Conservation (phyloP, 2,113 vertebrate genomes). For the Indri indri region DNA sequence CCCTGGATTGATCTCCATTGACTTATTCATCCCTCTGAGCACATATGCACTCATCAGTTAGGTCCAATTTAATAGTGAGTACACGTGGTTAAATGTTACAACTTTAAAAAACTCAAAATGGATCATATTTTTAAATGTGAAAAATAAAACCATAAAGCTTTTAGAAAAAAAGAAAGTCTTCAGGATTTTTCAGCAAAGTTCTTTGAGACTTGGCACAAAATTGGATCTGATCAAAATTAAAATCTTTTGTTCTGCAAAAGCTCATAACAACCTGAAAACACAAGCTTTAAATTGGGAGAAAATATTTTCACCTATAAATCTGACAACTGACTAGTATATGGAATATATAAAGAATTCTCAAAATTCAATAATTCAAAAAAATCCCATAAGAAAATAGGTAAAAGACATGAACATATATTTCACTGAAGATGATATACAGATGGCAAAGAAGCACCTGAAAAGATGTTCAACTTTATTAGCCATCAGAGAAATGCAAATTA, state of each 20-base stretch:
- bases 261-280: not conserved
- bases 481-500: not conserved
- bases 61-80: no score
- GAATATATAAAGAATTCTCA: not conserved
- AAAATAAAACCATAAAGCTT: not conserved
- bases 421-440: not conserved
- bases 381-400: not conserved
- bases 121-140: not conserved
- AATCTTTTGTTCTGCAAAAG: not conserved
- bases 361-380: not conserved
- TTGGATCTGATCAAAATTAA: not conserved
- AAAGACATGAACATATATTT: not conserved
- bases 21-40: no score
- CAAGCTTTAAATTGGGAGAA: not conserved
- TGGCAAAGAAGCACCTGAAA: not conserved
- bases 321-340: not conserved
- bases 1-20: no score
- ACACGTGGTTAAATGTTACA: not conserved
- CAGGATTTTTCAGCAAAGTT: not conserved
- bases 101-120: not conserved
- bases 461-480: not conserved
- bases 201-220: not conserved
- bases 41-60: no score
- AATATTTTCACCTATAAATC: not conserved
- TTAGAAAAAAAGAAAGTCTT: not conserved